Conservation (phyloP, 2,113 vertebrate genomes). For the Callorhinus ursinus region DNA sequence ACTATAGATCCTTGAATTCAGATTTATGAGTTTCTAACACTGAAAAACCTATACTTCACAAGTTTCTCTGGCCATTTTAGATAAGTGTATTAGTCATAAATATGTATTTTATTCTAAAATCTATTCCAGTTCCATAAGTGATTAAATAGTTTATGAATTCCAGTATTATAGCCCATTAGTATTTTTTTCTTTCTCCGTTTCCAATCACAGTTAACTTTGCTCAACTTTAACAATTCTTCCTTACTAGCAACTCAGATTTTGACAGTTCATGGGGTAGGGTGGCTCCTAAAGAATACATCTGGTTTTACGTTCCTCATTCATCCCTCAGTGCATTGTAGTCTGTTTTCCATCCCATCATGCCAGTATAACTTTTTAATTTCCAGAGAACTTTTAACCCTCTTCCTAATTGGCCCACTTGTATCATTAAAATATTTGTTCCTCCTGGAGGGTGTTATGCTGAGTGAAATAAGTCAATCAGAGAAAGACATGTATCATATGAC, state of each 20-base stretch:
- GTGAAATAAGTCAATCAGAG: no score
- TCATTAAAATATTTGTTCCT: not conserved
- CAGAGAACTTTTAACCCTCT: not conserved
- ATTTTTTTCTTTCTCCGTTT: not conserved
- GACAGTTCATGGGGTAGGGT: not conserved
- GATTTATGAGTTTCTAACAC: not conserved
- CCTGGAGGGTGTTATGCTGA: no score
- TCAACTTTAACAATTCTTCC: not conserved
- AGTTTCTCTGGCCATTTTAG: not conserved
- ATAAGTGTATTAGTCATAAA: not conserved
- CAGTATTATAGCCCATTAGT: not conserved
- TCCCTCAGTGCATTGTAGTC: accelerated
- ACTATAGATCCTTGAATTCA: not conserved
- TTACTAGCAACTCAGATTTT: not conserved
- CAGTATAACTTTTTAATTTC: not conserved
- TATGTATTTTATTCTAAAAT: not conserved
- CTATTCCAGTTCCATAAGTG: not conserved
- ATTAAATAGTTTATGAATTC: not conserved
- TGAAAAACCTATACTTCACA: not conserved
- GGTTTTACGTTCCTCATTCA: not conserved
- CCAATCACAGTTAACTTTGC: not conserved
- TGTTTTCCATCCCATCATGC: not conserved
- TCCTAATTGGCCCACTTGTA: not conserved
- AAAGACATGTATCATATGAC: no score
- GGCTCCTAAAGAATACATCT: not conserved